Evolutionary conservation across 2,797 vertebrate species (phyloP).

Genomic region (Sebastes diploproa): DNA sequence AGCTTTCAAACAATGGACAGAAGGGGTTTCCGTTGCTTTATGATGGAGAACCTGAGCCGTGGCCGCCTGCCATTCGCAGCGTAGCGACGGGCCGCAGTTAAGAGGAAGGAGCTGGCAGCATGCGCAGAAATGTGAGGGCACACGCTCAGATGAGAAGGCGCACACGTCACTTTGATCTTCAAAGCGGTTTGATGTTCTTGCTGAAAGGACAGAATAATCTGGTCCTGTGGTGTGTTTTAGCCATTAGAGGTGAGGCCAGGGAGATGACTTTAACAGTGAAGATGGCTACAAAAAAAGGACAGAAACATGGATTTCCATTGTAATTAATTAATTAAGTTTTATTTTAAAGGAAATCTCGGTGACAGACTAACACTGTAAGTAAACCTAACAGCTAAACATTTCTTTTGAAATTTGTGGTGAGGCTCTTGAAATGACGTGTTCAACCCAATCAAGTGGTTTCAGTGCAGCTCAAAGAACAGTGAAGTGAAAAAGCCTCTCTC

Average conservation of each 20-base stretch:
- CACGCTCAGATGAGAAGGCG: constrained; percentile 9
- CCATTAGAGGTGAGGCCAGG: constrained; percentile 11
- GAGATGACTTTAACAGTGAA: neutral
- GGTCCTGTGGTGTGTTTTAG: constrained; percentile 25
- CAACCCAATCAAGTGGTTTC: constrained; percentile 33
- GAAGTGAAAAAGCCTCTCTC: neutral
- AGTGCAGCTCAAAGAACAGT: neutral
- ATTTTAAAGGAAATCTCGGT: neutral
- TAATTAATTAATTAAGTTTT: neutral
- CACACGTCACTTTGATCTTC: constrained; percentile 65
- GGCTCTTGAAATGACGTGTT: constrained; percentile 14
- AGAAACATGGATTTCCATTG: neutral
- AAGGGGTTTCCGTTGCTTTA: constrained; percentile 68
- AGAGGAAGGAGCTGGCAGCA: constrained; percentile 55
- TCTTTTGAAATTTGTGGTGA: neutral
- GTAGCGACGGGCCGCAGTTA: constrained; percentile 26
- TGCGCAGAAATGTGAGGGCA: constrained; percentile 22
- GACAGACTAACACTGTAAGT: neutral
- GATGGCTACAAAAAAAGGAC: neutral
- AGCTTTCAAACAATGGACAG: constrained; percentile 72
- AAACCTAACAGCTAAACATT: neutral
- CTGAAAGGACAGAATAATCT: constrained; percentile 38
- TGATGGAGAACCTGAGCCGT: constrained; percentile 65
- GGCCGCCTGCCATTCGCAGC: constrained; percentile 48
- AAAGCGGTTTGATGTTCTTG: constrained; percentile 32